phyloP scores from a whole-genome alignment of 2,113 vertebrate genomes.

The Odontophorus gujanensis region DNA sequence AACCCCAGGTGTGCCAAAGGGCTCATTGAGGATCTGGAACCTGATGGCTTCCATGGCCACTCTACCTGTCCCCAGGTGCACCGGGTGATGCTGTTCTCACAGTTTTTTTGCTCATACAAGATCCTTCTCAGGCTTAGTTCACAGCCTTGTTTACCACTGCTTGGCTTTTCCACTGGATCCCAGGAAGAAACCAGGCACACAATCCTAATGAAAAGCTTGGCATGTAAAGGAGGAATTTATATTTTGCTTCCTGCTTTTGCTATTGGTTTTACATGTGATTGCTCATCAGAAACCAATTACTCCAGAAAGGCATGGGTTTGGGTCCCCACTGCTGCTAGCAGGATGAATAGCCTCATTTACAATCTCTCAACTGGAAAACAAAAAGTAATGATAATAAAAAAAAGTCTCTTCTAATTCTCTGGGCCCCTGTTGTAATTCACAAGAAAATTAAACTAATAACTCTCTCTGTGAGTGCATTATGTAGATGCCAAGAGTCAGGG shows the following conservation, averaged over 20 bases:
- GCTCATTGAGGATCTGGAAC: neutral
- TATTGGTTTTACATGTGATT: constrained; percentile 65
- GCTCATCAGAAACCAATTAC: constrained; percentile 70
- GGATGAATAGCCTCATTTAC: constrained; percentile 74
- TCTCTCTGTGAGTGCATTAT: constrained; percentile 52
- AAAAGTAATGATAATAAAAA: constrained; percentile 59
- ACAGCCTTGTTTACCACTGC: constrained; percentile 2
- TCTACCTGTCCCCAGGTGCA: neutral
- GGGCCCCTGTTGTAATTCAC: constrained; percentile 62
- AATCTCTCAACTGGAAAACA: constrained; percentile 69
- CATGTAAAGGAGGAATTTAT: constrained; percentile 41
- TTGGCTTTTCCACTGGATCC: neutral
- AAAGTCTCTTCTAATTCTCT: constrained; percentile 51
- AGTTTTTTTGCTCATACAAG: neutral
- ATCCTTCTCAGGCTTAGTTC: neutral
- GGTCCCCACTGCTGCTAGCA: constrained; percentile 58
- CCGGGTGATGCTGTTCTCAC: neutral
- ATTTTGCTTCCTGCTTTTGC: constrained; percentile 52
- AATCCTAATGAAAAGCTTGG: constrained; percentile 10
- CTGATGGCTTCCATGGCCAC: neutral
- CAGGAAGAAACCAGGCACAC: neutral
- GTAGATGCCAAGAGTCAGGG: constrained; percentile 49
- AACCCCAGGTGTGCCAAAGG: neutral
- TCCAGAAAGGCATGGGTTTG: constrained; percentile 52
- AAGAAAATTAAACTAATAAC: constrained; percentile 78